A percentile compares a stretch with the other conserved stretches of the same genome.
phyloP scores from a whole-genome alignment of 2,888 invertebrate genomes.

The Hofmannophila pseudospretella region DNA sequence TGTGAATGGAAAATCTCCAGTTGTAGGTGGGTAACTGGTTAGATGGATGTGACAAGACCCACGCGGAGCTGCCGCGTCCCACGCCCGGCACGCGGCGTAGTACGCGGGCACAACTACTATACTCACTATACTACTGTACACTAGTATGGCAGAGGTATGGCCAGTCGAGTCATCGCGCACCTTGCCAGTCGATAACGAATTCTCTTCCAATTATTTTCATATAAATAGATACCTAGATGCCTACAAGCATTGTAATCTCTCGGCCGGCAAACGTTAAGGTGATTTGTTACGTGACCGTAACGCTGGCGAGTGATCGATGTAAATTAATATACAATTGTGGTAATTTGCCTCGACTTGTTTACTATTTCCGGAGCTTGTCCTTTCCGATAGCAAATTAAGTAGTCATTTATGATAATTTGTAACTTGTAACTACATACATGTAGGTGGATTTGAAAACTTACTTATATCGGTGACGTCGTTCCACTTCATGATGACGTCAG shows the following conservation, averaged over 20 bases:
- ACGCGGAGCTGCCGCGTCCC: neutral
- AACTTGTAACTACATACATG: too few species aligned
- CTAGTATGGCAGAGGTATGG: neutral
- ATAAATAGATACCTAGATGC: too few species aligned
- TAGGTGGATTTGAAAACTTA: slow-evolving; percentile 44
- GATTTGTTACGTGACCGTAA: neutral
- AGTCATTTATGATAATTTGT: too few species aligned
- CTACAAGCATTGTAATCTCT: slow-evolving; percentile 8
- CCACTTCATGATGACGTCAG: slow-evolving; percentile 76
- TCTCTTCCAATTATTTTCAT: slow-evolving; percentile 9
- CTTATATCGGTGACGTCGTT: slow-evolving; percentile 72
- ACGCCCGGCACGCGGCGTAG: slow-evolving; percentile 1
- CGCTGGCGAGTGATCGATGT: neutral
- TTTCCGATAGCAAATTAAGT: too few species aligned
- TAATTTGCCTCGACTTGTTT: slow-evolving; percentile 1
- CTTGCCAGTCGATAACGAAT: neutral
- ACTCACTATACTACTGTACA: neutral
- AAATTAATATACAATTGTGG: neutral
- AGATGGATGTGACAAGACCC: too few species aligned
- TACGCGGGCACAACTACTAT: neutral
- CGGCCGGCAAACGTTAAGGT: slow-evolving; percentile 5
- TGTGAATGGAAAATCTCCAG: neutral
- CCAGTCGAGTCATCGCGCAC: neutral
- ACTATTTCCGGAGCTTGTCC: too few species aligned
- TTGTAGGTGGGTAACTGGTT: neutral